phyloP scores from a whole-genome alignment of 2,797 vertebrate species.

The Diglossa cyanea region DNA sequence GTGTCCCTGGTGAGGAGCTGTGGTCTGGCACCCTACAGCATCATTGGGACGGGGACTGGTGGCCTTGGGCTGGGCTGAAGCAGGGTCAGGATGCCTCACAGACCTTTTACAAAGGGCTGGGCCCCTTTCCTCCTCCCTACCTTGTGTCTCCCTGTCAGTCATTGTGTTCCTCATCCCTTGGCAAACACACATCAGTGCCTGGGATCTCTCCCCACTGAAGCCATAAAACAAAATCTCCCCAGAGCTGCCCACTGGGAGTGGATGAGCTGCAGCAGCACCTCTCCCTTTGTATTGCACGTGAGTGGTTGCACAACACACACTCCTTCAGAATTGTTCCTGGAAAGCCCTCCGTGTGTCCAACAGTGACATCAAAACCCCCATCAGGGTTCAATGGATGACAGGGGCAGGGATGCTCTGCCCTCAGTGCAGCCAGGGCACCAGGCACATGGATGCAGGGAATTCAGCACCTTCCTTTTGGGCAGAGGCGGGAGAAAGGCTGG shows the following conservation, averaged over 20 bases:
- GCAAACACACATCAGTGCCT: accelerated
- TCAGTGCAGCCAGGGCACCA: accelerated
- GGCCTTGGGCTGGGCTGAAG: background rate
- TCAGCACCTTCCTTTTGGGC: background rate
- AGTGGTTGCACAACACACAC: accelerated
- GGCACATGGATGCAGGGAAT: background rate
- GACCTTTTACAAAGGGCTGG: background rate
- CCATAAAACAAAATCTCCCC: background rate
- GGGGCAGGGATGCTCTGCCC: background rate
- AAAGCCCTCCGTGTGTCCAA: background rate
- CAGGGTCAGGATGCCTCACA: accelerated
- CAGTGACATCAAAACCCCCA: background rate
- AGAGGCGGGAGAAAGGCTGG: background rate
- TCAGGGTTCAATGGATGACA: accelerated
- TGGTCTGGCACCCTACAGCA: background rate
- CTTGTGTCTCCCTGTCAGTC: background rate
- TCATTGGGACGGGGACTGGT: background rate
- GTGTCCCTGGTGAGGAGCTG: background rate
- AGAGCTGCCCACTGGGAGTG: background rate
- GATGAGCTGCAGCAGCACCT: background rate
- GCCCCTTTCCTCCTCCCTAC: background rate
- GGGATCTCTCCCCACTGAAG: background rate
- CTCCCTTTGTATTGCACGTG: background rate
- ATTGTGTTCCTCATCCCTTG: background rate
- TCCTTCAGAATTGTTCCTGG: background rate